phyloP scores from a whole-genome alignment of 1,140 invertebrate genomes.

The Drosophila arizonae region DNA sequence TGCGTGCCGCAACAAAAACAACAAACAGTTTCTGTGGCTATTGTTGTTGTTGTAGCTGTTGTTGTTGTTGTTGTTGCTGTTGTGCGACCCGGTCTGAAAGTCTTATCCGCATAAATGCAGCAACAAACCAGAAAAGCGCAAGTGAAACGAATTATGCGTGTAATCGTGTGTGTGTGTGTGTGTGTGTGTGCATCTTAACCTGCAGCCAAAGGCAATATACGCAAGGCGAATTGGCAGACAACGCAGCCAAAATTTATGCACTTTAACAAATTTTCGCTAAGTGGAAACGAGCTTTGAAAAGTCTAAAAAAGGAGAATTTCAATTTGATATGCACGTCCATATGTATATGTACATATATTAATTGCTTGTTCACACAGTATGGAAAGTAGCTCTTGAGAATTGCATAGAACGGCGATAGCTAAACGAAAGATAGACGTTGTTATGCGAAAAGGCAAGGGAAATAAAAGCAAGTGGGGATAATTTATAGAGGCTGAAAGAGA shows the following conservation, averaged over 20 bases:
- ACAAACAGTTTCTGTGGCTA: too few species aligned
- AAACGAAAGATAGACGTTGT: not conserved
- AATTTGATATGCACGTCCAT: not conserved
- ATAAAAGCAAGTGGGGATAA: not conserved
- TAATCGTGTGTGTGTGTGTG: not conserved
- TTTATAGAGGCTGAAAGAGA: not conserved
- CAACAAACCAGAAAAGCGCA: conserved; percentile 43
- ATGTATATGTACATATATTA: too few species aligned
- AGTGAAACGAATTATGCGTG: conserved; percentile 44
- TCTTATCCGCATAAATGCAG: conserved; percentile 42
- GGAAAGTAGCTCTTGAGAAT: not conserved
- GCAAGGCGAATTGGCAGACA: not conserved
- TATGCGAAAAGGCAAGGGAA: not conserved
- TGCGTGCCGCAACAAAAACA: conserved; percentile 27
- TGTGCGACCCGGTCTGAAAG: conserved; percentile 34
- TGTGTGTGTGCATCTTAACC: conserved; percentile 1
- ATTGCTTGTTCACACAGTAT: not conserved
- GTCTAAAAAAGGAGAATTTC: not conserved
- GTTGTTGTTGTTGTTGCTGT: not conserved
- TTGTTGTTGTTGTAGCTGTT: too few species aligned
- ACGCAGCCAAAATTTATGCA: not conserved
- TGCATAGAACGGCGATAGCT: not conserved
- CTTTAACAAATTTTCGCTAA: not conserved
- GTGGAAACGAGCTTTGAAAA: not conserved
- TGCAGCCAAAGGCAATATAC: conserved; percentile 9